Conservation (phyloP, 2,797 vertebrate species). For the Fistularia tabacaria region DNA sequence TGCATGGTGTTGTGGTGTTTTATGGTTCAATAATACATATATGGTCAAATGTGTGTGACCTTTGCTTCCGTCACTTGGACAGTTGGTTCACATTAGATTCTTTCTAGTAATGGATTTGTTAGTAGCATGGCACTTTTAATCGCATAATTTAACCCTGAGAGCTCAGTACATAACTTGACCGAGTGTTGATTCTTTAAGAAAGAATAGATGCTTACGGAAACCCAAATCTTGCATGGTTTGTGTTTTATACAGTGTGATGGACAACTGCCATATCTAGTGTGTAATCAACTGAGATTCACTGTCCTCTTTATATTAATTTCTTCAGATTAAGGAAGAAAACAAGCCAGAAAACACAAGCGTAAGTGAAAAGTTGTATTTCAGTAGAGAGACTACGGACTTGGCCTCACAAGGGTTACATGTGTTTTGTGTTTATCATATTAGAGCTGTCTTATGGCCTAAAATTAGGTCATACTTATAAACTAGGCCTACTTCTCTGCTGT, state of each 20-base stretch:
- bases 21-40: not conserved
- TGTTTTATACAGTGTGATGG: constrained; percentile 32
- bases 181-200: not conserved
- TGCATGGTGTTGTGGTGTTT: constrained; percentile 50
- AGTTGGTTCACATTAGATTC: not conserved
- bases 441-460: not conserved
- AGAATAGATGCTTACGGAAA: not conserved
- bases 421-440: not conserved
- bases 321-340: constrained; percentile 96
- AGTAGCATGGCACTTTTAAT: not conserved
- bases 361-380: constrained; percentile 65
- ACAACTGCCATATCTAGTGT: constrained; percentile 1
- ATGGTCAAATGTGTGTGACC: constrained; percentile 20
- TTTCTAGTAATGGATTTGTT: not conserved
- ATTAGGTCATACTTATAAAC: not conserved
- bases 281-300: constrained; percentile 24
- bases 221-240: constrained; percentile 40
- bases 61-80: constrained; percentile 17
- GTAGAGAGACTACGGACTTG: not conserved
- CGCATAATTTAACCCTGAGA: not conserved
- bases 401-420: not conserved
- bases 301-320: constrained; percentile 53
- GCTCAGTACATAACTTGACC: too few species aligned
- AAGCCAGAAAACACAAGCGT: constrained; percentile 82
- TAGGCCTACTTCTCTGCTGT: too few species aligned